Evolutionary conservation across 2,113 vertebrate species (phyloP).

Genomic region (Tyto alba): DNA sequence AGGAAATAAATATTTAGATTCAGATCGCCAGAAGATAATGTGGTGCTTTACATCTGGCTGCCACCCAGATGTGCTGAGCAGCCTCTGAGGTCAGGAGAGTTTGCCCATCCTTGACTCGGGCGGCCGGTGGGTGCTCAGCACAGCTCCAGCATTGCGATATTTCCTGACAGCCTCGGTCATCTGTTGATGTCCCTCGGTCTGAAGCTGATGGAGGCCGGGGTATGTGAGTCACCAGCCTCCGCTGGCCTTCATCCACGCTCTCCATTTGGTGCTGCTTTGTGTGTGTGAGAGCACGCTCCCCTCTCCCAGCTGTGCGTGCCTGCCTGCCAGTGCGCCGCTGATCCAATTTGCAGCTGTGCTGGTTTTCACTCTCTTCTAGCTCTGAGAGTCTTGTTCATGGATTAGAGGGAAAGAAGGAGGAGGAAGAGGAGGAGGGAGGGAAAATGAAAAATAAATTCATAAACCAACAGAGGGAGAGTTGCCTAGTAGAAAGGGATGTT

Average conservation of each 20-base stretch:
- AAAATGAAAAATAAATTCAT: conserved; percentile 11
- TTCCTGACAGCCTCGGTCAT: neutral
- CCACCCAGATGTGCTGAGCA: neutral
- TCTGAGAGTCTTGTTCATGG: conserved; percentile 10
- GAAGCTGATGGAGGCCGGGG: neutral
- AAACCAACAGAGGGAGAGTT: neutral
- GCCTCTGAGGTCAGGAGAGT: neutral
- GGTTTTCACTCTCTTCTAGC: neutral
- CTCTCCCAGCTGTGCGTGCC: conserved; percentile 59
- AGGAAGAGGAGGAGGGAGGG: neutral
- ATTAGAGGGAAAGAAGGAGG: neutral
- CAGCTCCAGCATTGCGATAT: neutral
- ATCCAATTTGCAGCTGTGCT: conserved; percentile 50
- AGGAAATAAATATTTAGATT: neutral
- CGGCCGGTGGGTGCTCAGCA: neutral
- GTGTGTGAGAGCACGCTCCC: conserved; percentile 33
- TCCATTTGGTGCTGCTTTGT: conserved; percentile 56
- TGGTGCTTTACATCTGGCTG: neutral
- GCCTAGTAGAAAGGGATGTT: neutral
- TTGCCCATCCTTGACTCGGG: neutral
- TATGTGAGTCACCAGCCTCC: neutral
- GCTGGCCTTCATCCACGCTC: conserved; percentile 3
- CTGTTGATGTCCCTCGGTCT: neutral
- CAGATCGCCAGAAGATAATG: neutral
- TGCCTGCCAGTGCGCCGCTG: conserved; percentile 28